A percentile compares a stretch with the other conserved stretches of the same genome.
phyloP scores from a whole-genome alignment of 2,113 vertebrate species.

The Paradoxurus hermaphroditus region DNA sequence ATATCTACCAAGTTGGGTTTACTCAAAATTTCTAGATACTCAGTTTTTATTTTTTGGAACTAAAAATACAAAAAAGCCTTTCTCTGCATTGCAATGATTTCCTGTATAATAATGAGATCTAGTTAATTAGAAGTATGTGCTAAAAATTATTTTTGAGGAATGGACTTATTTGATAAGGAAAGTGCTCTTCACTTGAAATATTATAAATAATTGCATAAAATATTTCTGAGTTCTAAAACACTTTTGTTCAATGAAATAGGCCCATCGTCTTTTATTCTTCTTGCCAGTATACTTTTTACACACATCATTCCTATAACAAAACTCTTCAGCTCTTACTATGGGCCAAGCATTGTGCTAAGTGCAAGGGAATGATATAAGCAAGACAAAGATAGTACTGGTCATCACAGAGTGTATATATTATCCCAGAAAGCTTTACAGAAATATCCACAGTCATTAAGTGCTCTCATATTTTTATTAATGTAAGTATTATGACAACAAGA shows the following conservation, averaged over 20 bases:
- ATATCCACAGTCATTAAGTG: background rate
- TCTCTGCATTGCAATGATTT: background rate
- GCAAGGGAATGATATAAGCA: background rate
- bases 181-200: background rate
- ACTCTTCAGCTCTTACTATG: background rate
- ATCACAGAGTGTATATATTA: background rate
- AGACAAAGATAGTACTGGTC: background rate
- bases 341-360: background rate
- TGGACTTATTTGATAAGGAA: background rate
- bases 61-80: background rate
- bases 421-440: background rate
- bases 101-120: background rate
- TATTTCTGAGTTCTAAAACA: background rate
- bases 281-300: background rate
- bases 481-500: background rate
- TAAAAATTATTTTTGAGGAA: background rate
- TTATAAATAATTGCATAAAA: background rate
- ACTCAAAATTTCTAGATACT: constrained; percentile 29
- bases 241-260: background rate
- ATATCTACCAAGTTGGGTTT: constrained; percentile 37
- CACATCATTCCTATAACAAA: background rate
- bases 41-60: constrained; percentile 43
- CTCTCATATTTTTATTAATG: background rate
- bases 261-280: background rate
- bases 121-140: background rate